A percentile compares a stretch with the other conserved stretches of the same genome.
Conservation (phyloP, 1,140 invertebrate species). For the Meloidogyne exigua region DNA sequence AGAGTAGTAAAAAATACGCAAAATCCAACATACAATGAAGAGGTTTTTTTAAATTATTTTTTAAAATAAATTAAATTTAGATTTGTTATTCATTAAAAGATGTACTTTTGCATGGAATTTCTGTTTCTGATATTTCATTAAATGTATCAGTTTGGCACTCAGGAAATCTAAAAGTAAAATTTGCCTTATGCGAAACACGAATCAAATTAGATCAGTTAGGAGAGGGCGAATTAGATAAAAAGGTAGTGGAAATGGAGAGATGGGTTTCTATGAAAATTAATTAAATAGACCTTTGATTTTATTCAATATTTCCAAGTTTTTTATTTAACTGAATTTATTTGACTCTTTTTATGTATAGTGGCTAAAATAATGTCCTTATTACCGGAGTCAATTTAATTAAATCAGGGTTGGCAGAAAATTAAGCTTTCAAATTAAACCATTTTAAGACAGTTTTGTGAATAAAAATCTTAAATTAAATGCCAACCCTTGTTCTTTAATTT, state of each 20-base stretch:
- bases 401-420: no score
- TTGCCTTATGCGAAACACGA: slow-evolving; percentile 25
- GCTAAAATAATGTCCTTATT: no score
- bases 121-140: slow-evolving; percentile 3
- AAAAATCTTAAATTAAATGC: no score
- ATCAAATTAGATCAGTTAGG: slow-evolving; percentile 23
- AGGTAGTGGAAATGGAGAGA: slow-evolving; percentile 22
- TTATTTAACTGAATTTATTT: not conserved
- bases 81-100: slow-evolving; percentile 19
- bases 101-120: not conserved
- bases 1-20: slow-evolving; percentile 34
- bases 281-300: not conserved
- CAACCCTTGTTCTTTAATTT: not conserved
- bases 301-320: not conserved
- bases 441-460: no score
- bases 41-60: slow-evolving; percentile 30
- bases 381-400: no score
- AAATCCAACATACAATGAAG: slow-evolving; percentile 49
- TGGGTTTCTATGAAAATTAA: slow-evolving; percentile 27
- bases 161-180: slow-evolving; percentile 35
- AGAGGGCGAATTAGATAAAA: not conserved
- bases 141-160: slow-evolving; percentile 36
- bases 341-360: no score
- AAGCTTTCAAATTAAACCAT: no score
- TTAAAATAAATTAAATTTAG: not conserved